Conservation (phyloP, 2,113 vertebrate species). For the Ovis canadensis region DNA sequence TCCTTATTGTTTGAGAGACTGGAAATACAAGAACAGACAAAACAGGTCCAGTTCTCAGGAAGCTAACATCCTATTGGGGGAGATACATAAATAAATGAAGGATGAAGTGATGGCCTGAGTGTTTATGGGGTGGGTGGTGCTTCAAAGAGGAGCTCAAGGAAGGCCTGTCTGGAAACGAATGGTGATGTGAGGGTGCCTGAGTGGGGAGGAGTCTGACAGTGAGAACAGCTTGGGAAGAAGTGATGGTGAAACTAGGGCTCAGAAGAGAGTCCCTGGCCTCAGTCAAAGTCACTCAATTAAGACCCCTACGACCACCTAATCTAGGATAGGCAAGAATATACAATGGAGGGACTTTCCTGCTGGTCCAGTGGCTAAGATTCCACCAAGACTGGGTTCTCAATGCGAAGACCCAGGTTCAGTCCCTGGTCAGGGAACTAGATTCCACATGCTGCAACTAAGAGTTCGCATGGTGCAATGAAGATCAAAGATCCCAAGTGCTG, state of each 20-base stretch:
- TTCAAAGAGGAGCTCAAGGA: not conserved
- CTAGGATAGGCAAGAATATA: not conserved
- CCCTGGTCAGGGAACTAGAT: not conserved
- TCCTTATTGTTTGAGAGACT: not conserved
- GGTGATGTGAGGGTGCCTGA: not conserved
- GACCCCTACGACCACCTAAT: not conserved
- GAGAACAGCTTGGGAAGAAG: not conserved
- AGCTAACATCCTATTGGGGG: not conserved
- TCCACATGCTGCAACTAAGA: not conserved
- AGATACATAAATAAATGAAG: not conserved
- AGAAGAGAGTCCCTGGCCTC: not conserved
- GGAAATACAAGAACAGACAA: not conserved
- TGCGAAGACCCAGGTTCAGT: not conserved
- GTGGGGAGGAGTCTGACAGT: not conserved
- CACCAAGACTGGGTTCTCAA: not conserved
- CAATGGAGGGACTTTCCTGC: not conserved
- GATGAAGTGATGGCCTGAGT: not conserved
- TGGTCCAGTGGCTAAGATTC: not conserved
- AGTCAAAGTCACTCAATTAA: not conserved
- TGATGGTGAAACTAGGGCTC: not conserved
- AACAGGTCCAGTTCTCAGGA: not conserved
- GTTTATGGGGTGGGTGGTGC: not conserved
- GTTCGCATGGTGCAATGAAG: not conserved
- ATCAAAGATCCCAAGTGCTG: not conserved
- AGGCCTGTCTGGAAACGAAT: fast-evolving